Percentiles rank a stretch among this genome's conserved stretches.
phyloP scores from a whole-genome alignment of 2,113 vertebrate genomes.

The Ciconia maguari region DNA sequence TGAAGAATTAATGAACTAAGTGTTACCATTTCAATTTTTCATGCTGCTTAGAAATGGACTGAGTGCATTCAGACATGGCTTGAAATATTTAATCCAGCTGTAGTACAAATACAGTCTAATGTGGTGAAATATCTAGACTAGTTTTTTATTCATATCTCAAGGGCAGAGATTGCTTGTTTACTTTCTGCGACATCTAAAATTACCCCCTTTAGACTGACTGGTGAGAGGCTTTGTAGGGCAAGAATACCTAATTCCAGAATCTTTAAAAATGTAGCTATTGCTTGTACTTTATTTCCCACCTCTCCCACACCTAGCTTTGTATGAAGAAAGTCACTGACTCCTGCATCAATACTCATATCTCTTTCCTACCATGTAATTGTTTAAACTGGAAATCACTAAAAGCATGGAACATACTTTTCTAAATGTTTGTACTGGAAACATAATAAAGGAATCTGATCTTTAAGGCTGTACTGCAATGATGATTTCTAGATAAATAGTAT shows the following conservation, averaged over 20 bases:
- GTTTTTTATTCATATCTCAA: neutral
- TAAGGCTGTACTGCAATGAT: neutral
- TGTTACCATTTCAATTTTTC: constrained; percentile 33
- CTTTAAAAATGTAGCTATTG: neutral
- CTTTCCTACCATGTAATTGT: neutral
- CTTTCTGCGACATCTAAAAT: neutral
- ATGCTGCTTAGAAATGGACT: constrained; percentile 20
- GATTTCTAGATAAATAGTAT: neutral
- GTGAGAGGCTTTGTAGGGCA: neutral
- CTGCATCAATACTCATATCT: neutral
- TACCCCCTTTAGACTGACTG: neutral
- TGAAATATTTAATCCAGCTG: constrained; percentile 35
- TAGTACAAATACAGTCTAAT: neutral
- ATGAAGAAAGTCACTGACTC: neutral
- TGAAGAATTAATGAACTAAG: constrained; percentile 63
- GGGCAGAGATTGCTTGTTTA: neutral
- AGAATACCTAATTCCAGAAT: neutral
- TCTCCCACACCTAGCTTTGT: neutral
- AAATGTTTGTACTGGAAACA: neutral
- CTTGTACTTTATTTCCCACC: neutral
- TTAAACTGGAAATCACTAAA: neutral
- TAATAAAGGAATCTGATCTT: neutral
- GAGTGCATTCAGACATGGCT: neutral
- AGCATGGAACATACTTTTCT: neutral
- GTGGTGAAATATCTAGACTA: neutral